A percentile compares a stretch with the other conserved stretches of the same genome.
Evolutionary conservation across 2,888 invertebrate species (phyloP).

Genomic region (Sericinus montela): DNA sequence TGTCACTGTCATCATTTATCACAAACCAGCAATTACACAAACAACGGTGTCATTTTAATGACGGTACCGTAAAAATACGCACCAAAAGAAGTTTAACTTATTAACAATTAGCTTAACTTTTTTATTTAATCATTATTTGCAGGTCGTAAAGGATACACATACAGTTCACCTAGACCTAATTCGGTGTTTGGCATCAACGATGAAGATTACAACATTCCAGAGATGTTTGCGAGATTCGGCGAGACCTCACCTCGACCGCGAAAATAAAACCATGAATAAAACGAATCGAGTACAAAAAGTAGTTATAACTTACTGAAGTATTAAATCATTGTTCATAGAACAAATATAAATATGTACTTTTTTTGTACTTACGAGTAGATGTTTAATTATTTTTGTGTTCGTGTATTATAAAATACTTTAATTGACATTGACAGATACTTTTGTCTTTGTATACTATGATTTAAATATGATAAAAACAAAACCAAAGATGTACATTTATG

Average conservation of each 20-base stretch:
- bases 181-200: neutral
- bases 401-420: neutral
- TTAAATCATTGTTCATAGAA: neutral
- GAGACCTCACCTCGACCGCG: neutral
- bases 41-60: too few relatives aligned
- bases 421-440: neutral
- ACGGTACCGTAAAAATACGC: too few relatives aligned
- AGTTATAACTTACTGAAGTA: neutral
- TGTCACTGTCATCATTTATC: too few relatives aligned
- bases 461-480: neutral
- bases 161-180: constrained; percentile 3
- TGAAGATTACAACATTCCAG: constrained; percentile 29
- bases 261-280: neutral
- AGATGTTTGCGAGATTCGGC: constrained; percentile 36
- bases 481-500: constrained; percentile 1
- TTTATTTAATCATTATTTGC: too few relatives aligned
- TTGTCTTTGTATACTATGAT: neutral
- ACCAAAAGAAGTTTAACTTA: too few relatives aligned
- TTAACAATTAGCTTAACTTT: too few relatives aligned
- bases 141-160: constrained; percentile 4
- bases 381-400: neutral
- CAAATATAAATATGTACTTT: neutral
- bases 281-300: neutral
- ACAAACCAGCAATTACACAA: too few relatives aligned
- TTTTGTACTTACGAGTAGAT: too few relatives aligned